Evolutionary conservation across 2,888 invertebrate species (phyloP), one percentile per base, ranked within the genome.

Genomic region (Andrena flavipes): DNA sequence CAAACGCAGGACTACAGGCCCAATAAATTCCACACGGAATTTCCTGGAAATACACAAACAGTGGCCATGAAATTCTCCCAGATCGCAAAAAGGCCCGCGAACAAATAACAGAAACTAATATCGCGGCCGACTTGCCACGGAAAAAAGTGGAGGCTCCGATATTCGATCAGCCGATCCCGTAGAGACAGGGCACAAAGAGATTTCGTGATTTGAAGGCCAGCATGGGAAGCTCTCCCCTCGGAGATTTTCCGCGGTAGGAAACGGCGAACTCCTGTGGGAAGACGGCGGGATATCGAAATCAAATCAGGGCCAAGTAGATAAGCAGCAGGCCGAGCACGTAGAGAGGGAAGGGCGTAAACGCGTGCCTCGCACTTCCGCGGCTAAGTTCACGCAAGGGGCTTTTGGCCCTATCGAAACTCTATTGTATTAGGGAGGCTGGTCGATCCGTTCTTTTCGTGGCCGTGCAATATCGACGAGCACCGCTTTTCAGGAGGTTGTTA

Each of bases 271-370:
- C 80, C 70, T 80, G 49, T 26, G 73, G 56, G 84, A 68, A 49
- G 74, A 68, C 64, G 49, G 75, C 60, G 49, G 83, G 88, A 86
- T 91, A 91, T 90, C 87, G 88, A 83, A 91, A 91, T 91, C 84
- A 88, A 91, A 91, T 91, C 90, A 91, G 84, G 82, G 82, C 69
- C 84, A 84, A 87, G 86, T 83, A 87, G 88, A 90, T 84, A 80
- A 85, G 83, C 80, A 81, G 79, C 74, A 83, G 83, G 73, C 83
- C 48, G 80, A 71, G 84, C 90, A 88, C 89, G 86, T 87, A 89
- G 72, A 88, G 72, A 71, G 8, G 59, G 49, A 59, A 33, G n/a
- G 48, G 51, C 78, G 51, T 72, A 76, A 65, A 63, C 82, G 82
- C 84, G 75, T 80, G 80, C 74, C 48, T 67, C 74, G 76, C 84